Evolutionary conservation across 2,888 invertebrate species (phyloP).

Genomic region (Ditylenchus weischeri): DNA sequence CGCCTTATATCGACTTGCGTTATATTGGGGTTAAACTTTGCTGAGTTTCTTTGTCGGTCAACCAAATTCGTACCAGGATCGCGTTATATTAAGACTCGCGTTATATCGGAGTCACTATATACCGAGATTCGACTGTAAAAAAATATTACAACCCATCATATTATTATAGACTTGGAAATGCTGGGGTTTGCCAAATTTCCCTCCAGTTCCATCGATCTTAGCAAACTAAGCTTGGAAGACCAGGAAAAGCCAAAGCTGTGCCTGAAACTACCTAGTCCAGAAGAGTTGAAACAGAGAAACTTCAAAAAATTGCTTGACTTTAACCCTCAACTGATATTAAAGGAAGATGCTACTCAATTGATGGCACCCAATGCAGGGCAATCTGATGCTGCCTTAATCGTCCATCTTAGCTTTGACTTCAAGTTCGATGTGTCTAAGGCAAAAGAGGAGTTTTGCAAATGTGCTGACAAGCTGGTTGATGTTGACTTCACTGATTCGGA

Average conservation of each 20-base stretch:
- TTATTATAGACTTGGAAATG: not conserved
- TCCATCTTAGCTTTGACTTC: not conserved
- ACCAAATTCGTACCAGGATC: no score
- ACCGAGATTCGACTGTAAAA: no score
- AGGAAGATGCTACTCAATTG: not conserved
- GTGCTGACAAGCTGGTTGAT: no score
- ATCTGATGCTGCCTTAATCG: not conserved
- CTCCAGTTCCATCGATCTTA: not conserved
- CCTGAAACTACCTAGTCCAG: not conserved
- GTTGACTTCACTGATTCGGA: no score
- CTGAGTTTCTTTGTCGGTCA: no score
- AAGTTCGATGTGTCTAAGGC: not conserved
- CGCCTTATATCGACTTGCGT: no score
- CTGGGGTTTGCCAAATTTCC: slow-evolving; percentile 5
- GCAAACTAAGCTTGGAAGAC: not conserved
- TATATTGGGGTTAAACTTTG: no score
- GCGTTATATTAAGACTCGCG: no score
- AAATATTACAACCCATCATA: no score
- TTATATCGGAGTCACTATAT: no score
- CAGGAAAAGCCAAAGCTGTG: not conserved
- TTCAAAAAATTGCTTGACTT: slow-evolving; percentile 4
- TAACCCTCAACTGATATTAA: not conserved
- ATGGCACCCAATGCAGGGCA: not conserved
- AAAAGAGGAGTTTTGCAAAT: not conserved
- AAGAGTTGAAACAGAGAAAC: slow-evolving; percentile 5